These are phyloP conservation scores for Myotis vivesi DNA, from an alignment of 2,797 vertebrate species.

Conservation along the genomic window DNA sequence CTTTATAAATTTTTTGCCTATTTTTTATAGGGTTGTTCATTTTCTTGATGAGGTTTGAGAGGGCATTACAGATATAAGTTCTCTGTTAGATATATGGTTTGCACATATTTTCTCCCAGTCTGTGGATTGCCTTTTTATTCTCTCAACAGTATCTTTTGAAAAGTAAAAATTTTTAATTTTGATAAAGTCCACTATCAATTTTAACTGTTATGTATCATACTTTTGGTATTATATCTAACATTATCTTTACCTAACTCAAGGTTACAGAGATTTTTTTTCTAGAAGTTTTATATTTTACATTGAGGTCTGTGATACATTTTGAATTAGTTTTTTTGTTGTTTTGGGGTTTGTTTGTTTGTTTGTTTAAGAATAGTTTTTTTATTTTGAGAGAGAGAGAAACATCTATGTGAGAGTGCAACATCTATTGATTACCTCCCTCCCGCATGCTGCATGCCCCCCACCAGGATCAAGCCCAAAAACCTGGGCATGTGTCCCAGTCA, in stretches of 20 bases:
- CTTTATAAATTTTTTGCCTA: neutral
- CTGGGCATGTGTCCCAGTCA: neutral
- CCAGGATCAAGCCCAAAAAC: neutral
- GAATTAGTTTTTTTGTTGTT: neutral
- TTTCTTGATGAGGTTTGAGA: constrained; percentile 15
- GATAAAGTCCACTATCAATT: neutral
- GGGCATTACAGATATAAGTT: neutral
- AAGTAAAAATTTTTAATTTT: neutral
- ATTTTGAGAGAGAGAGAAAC: neutral
- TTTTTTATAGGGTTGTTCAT: neutral
- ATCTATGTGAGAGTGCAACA: neutral
- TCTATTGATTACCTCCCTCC: neutral
- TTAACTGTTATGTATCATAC: neutral
- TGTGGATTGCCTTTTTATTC: neutral
- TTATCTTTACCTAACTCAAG: neutral
- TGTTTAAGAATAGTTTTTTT: neutral
- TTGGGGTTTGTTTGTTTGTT: neutral
- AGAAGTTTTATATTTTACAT: neutral
- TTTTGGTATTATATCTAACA: neutral
- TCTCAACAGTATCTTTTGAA: neutral
- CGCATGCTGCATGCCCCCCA: neutral
- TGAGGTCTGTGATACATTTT: neutral
- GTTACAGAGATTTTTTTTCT: neutral
- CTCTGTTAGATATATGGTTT: neutral
- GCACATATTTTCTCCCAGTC: neutral